These are phyloP conservation scores for Myiotriccus ornatus DNA, from an alignment of 2,797 vertebrate species.

Conservation along the genomic window DNA sequence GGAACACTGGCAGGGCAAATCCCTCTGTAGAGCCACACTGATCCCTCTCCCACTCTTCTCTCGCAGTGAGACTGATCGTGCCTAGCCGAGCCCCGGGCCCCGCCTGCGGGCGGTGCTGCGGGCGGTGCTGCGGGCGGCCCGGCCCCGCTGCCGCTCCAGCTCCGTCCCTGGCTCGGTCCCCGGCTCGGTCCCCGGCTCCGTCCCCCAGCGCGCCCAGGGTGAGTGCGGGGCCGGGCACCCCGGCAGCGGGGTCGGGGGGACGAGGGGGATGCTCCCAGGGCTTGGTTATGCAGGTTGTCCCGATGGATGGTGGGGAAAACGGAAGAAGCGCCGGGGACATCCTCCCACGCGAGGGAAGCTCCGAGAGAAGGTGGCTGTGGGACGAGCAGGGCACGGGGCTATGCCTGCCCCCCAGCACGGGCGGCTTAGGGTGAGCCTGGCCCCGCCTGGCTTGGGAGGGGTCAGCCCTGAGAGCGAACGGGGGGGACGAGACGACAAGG, in stretches of 20 bases:
- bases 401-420: not conserved
- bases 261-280: not conserved
- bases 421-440: not conserved
- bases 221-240: not conserved
- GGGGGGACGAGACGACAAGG: too few species aligned
- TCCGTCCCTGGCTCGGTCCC: too few species aligned
- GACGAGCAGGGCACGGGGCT: not conserved
- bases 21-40: accelerated
- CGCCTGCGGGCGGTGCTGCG: not conserved
- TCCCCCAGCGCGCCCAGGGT: not conserved
- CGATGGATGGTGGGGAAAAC: accelerated
- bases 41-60: accelerated
- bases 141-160: not conserved
- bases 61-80: accelerated
- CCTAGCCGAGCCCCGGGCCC: not conserved
- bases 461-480: not conserved
- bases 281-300: not conserved
- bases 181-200: not conserved
- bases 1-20: accelerated
- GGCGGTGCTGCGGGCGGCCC: not conserved
- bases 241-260: not conserved
- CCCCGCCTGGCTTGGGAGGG: not conserved
- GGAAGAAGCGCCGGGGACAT: accelerated
- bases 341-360: too few species aligned
- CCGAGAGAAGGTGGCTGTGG: not conserved